Base-by-base conservation (phyloP, 2,113 vertebrate species). In the Copsychus sechellarum region DNA sequence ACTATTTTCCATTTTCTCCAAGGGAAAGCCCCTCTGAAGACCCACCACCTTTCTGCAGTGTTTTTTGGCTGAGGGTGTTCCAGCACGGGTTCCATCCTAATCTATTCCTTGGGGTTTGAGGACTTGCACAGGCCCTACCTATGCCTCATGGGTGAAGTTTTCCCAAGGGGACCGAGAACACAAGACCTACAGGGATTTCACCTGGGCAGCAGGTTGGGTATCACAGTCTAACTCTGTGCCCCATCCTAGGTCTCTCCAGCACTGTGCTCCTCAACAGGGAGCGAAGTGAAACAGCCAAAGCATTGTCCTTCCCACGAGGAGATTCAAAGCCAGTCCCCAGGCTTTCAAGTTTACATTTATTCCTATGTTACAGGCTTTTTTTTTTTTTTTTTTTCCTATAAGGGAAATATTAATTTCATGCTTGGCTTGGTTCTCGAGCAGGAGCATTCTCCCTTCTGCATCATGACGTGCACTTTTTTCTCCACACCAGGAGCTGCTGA, bases 371-470 rank as follows among this genome's bases (percentile, higher is more conserved):
- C 34, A 67, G 19, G 7, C 20, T 81, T 14, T 17, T 36, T 38
- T 12, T 25, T 4, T n/a, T 8, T 10, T 9, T 50, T 38, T 58
- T 24, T 31, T 31, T 5, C 8, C 51, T 43, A 19, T 66, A 77
- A 81, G 90, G 78, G 74, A 90, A 94, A 90, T 95, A 93, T 18
- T 92, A 94, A 96, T 97, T 95, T 97, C 93, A 93, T 90, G 87
- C 87, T 92, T 96, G 91, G 54, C 62, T 96, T 91, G 43, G 5
- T 47, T 86, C 72, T 95, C 36, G 42, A 91, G 81, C 73, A 66
- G 85, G 43, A 86, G 53, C 45, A 15, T 91, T 91, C 70, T 88
- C 61, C 26, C 45, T 80, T 53, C 81, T 73, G 85, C 79, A 83
- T 88, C 74, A 81, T 0, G 3, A 65, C 20, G 14, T 40, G 45